Conservation (phyloP, 2,888 invertebrate genomes). For the Octonoba sinensis region DNA sequence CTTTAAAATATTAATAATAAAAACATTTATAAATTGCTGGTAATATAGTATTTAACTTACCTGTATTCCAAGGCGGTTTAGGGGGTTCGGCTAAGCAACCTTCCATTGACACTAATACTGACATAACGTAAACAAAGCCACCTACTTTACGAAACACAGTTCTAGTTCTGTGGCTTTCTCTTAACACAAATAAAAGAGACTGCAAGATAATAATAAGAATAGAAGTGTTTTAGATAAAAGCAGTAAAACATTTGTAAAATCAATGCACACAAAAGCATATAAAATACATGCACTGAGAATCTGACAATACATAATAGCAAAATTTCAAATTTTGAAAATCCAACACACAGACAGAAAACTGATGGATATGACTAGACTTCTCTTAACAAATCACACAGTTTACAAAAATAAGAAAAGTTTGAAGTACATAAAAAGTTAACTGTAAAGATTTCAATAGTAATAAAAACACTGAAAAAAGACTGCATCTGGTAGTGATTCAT, state of each 20-base stretch:
- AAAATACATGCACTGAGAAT: background rate
- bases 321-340: background rate
- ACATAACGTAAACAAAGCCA: constrained; percentile 97
- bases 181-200: constrained; percentile 86
- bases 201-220: constrained; percentile 68
- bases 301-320: background rate
- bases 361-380: too few relatives aligned
- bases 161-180: constrained; percentile 95
- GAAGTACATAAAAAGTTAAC: too few relatives aligned
- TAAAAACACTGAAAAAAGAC: too few relatives aligned
- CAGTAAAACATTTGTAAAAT: background rate
- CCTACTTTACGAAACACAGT: constrained; percentile 98
- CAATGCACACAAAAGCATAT: background rate
- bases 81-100: constrained; percentile 79
- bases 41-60: constrained; percentile 65
- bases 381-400: too few relatives aligned
- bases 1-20: too few relatives aligned
- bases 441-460: too few relatives aligned
- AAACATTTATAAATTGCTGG: too few relatives aligned
- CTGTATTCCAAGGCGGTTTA: constrained; percentile 73
- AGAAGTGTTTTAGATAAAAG: too few relatives aligned
- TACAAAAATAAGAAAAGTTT: too few relatives aligned
- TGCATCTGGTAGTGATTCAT: too few relatives aligned
- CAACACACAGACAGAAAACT: background rate
- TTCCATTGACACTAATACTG: constrained; percentile 92